Base-by-base conservation (phyloP, 2,888 invertebrate genomes). In the Anaspis maculata region DNA sequence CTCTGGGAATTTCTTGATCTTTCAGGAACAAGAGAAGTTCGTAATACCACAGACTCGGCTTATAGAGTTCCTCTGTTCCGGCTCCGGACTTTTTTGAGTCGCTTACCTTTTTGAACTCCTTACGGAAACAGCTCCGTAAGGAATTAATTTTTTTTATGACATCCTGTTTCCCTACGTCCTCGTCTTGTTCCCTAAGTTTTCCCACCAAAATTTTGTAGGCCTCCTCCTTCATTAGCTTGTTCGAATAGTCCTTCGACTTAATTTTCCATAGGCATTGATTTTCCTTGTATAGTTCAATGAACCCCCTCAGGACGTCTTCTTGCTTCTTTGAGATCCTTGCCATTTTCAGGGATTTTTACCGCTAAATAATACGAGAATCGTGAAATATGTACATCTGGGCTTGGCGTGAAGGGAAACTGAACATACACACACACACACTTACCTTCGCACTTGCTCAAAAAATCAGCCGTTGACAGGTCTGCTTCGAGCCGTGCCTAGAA, bases 1-100 rank as follows among this genome's bases (percentile, higher is more conserved):
- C n/a, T n/a, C 16, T 15, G 11, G 38, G 38, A 15, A 15, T 16
- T 24, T 38, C 38, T 16, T 30, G 27, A 15, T 38, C 38, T 62
- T 15, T 57, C 56, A 34, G 33, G 27, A 40, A 40, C 7, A 33
- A 7, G 9, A 40, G 14, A n/a, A 37, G 13, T 11, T 40, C 34
- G 28, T 25, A 33, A 27, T 40, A 40, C 37, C 37, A 40, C 24
- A 40, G 27, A 9, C n/a, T 15, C 15, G 33, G 34, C 3, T n/a
- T n/a, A 27, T 37, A 27, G 25, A 40, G 16, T 11, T 40, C 30
- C 4, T 39, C 39, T 3, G 27, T 15, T 6, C 28, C 30, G 28
- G 13, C 13, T 13, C 41, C n/a, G n/a, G n/a, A n/a, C n/a, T n/a
- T n/a, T n/a, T n/a, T n/a, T n/a, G n/a, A n/a, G n/a, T n/a, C n/a